A percentile compares a stretch with the other conserved stretches of the same genome.
phyloP scores from a whole-genome alignment of 2,113 vertebrate genomes.

The Vanacampus margaritifer region DNA sequence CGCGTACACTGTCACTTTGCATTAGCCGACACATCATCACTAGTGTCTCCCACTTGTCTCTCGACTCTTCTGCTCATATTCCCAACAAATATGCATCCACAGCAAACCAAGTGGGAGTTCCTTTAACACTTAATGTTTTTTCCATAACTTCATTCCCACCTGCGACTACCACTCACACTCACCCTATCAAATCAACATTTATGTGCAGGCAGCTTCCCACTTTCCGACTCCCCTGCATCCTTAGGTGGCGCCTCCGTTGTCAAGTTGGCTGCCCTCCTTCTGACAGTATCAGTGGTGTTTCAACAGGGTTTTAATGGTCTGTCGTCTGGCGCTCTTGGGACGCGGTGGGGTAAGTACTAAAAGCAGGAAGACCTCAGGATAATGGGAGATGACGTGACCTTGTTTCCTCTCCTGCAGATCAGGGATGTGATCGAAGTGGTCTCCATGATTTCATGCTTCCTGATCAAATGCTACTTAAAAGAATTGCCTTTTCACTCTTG shows the following conservation, averaged over 20 bases:
- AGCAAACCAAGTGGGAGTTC: slow-evolving; percentile 33
- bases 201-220: slow-evolving; percentile 10
- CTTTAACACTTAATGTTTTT: background rate
- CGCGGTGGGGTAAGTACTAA: slow-evolving; percentile 82
- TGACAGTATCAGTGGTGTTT: slow-evolving; percentile 90
- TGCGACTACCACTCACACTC: too few relatives aligned
- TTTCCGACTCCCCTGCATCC: slow-evolving; percentile 47
- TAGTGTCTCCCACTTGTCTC: slow-evolving; percentile 11
- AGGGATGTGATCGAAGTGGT: background rate
- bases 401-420: slow-evolving; percentile 63
- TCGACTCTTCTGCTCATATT: slow-evolving; percentile 45
- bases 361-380: slow-evolving; percentile 69
- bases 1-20: slow-evolving; percentile 72
- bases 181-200: slow-evolving; percentile 9
- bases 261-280: slow-evolving; percentile 52
- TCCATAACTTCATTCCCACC: slow-evolving; percentile 4
- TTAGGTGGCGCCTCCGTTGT: slow-evolving; percentile 28
- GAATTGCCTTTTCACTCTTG: background rate
- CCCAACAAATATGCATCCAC: slow-evolving; percentile 63
- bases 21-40: slow-evolving; percentile 73
- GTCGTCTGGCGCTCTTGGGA: slow-evolving; percentile 81
- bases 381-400: slow-evolving; percentile 81
- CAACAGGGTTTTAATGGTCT: slow-evolving; percentile 94
- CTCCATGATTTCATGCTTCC: background rate
- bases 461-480: background rate